phyloP scores from a whole-genome alignment of 2,797 vertebrate genomes.

The Cirrhinus mrigala region DNA sequence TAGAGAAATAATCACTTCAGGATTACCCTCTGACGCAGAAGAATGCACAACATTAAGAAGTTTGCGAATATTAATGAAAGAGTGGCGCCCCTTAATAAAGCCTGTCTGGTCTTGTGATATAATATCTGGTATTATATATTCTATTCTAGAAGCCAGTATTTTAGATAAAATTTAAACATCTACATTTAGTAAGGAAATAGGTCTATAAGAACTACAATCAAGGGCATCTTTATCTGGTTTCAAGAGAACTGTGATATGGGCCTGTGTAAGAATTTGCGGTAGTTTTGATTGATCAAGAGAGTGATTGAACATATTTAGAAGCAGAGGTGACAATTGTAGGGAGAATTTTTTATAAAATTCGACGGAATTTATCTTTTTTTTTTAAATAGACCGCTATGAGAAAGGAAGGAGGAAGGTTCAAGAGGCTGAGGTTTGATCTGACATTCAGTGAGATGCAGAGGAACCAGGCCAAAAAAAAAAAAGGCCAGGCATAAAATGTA shows the following conservation, averaged over 20 bases:
- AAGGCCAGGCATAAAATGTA: neutral
- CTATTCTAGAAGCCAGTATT: neutral
- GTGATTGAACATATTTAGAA: constrained; percentile 23
- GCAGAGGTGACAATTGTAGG: neutral
- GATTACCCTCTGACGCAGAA: no score
- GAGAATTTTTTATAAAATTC: constrained; percentile 17
- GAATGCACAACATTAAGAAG: no score
- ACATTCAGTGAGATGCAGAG: neutral
- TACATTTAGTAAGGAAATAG: constrained; percentile 11
- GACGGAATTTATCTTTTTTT: neutral
- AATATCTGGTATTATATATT: neutral
- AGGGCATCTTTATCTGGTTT: constrained; percentile 32
- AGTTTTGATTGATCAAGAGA: neutral
- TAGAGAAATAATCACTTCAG: neutral
- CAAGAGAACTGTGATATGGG: constrained; percentile 20
- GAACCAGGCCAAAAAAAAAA: neutral
- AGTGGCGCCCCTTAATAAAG: neutral
- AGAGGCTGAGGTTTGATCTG: neutral
- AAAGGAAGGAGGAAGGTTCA: neutral
- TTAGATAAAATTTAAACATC: constrained; percentile 15
- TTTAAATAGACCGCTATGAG: neutral
- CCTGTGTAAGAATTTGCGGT: neutral
- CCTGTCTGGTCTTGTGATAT: neutral
- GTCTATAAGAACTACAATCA: constrained; percentile 24
- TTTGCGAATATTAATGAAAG: neutral